Evolutionary conservation across 2,797 vertebrate genomes (phyloP), one percentile per base, ranked within the genome.

Genomic region (Astyanax mexicanus): DNA sequence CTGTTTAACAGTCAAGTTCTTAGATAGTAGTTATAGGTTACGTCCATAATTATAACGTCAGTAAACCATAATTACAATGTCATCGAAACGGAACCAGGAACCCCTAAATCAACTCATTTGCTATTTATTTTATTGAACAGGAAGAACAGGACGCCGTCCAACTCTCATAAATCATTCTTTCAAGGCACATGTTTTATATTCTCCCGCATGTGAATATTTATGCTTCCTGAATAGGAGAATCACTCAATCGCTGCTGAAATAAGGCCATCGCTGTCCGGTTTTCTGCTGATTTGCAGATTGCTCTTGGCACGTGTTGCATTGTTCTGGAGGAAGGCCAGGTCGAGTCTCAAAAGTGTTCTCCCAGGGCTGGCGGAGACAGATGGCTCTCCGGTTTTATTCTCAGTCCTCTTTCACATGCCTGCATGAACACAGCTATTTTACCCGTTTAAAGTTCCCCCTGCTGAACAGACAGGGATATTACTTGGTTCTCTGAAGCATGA

Each of bases 261-360:
- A 44, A 25, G 21, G 45, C 55, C 12, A 0, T 2, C 3, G 37
- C 37, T n/a, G 9, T 17, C 19, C 7, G 2, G 84, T 86, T 88
- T 86, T 89, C 70, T 89, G 90, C 81, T 69, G 78, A 80, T 71
- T 64, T 69, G 78, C 64, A 11, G 40, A 51, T 77, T 69, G 64
- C 17, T 64, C 86, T 86, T 92, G 90, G 88, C 89, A 81, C 83
- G 83, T 80, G 86, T 72, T 67, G 84, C 87, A 85, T 84, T 37
- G 57, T 80, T 80, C 88, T 92, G 91, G 90, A 83, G 25, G 75
- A 73, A 52, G 85, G 88, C 90, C 92, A 92, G 87, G 66, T 80
- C 57, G 83, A 79, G 83, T 80, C 78, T 80, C 84, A 69, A 70
- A 80, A 78, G 88, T 88, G 81, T 80, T 11, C 44, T 83, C 85